A percentile compares a stretch with the other conserved stretches of the same genome.
phyloP scores from a whole-genome alignment of 2,797 vertebrate species.

The Amblyopsis hoosieri region DNA sequence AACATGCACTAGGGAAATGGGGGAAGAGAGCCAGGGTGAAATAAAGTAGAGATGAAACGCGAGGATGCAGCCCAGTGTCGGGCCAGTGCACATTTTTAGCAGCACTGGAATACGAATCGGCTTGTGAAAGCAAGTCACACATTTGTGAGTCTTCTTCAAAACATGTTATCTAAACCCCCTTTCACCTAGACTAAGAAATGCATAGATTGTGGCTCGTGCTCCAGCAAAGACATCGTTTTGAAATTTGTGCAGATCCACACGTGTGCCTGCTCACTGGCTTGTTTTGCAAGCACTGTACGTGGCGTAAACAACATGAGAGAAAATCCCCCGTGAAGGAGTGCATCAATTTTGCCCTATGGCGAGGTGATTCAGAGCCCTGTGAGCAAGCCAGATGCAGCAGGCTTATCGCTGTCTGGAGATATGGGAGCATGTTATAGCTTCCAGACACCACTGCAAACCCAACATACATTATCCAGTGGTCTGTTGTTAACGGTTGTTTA shows the following conservation, averaged over 20 bases:
- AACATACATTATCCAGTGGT: too few species aligned
- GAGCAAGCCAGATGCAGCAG: constrained; percentile 17
- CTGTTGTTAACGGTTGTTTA: too few species aligned
- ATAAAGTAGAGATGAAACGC: constrained; percentile 58
- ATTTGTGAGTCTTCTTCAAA: constrained; percentile 38
- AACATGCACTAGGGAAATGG: constrained; percentile 23
- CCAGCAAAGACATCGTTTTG: constrained; percentile 5
- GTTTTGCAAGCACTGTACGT: constrained; percentile 9
- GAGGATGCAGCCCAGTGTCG: constrained; percentile 57
- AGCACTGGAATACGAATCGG: constrained; percentile 29
- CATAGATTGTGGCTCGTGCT: too few species aligned
- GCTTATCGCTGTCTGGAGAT: constrained; percentile 2
- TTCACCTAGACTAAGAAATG: constrained; percentile 21
- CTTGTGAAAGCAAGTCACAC: constrained; percentile 40
- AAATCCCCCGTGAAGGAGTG: not conserved
- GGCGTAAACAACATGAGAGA: constrained; percentile 33
- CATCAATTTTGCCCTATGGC: not conserved
- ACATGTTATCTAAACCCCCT: constrained; percentile 5
- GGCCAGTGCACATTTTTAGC: constrained; percentile 45
- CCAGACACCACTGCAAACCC: constrained; percentile 7
- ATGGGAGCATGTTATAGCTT: too few species aligned
- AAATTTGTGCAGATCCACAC: constrained; percentile 33
- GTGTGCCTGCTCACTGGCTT: constrained; percentile 30
- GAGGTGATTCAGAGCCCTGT: constrained; percentile 26
- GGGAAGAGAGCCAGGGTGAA: constrained; percentile 31